Evolutionary conservation across 1,140 invertebrate species (phyloP).

Genomic region (Capitella teleta): DNA sequence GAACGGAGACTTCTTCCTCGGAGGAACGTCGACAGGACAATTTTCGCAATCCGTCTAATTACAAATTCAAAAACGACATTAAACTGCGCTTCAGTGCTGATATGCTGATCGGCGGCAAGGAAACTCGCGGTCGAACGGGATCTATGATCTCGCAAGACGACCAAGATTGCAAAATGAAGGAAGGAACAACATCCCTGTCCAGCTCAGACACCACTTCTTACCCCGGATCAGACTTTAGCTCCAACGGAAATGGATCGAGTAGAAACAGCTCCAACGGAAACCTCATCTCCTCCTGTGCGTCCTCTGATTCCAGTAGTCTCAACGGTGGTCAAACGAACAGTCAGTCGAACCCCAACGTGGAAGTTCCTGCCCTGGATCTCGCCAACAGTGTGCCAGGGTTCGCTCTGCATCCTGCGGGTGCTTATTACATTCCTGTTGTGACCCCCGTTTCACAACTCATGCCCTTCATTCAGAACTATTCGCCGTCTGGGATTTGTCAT

Average conservation of each 20-base stretch:
- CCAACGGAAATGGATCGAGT: no score
- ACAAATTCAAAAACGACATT: constrained; percentile 92
- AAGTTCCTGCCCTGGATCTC: constrained; percentile 10
- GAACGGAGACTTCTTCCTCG: no score
- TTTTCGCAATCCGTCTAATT: no score
- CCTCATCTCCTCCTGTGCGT: neutral
- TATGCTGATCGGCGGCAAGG: constrained; percentile 9
- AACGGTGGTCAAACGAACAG: neutral
- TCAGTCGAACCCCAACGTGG: constrained; percentile 11
- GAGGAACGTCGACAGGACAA: no score
- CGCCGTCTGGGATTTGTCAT: constrained; percentile 58
- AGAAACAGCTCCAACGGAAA: no score
- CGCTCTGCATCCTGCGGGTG: constrained; percentile 67
- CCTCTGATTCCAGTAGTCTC: neutral
- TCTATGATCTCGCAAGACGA: constrained; percentile 10
- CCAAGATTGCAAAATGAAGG: constrained; percentile 9
- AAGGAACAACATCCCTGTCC: neutral
- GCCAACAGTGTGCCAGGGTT: constrained; percentile 57
- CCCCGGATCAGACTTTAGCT: neutral
- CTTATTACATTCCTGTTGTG: constrained; percentile 84
- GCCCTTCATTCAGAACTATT: constrained; percentile 50
- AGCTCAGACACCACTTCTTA: neutral
- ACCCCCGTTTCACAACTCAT: constrained; percentile 64
- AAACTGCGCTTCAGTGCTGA: constrained; percentile 65
- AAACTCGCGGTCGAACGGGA: constrained; percentile 19